Base-by-base conservation (phyloP, 1,140 invertebrate genomes). In the Spodoptera frugiperda region DNA sequence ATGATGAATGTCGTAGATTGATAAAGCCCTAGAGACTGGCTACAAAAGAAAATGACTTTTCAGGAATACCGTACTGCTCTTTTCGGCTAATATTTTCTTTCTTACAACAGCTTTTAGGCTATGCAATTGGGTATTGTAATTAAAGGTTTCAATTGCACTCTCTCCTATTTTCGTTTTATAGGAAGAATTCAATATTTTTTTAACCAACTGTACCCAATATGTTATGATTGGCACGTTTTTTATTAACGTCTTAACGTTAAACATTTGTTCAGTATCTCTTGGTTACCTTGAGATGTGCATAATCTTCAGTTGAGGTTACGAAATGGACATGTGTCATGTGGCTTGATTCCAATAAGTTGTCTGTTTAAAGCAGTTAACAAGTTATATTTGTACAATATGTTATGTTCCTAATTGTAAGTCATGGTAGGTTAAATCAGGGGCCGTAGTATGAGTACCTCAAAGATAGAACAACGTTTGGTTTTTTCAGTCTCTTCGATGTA, bases 231-330 rank as follows among this genome's bases (percentile, higher is more conserved):
- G 57, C 33, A 61, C 17, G n/a, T 44, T 61, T 53, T 61, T 21
- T 48, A 46, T 65, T 65, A 65, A 21, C 61, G 11, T 14, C 12
- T 3, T 48, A 65, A 8, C 61, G 39, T 48, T 65, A 65, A 39
- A 61, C 30, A 61, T 30, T 17, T 10, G n/a, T 33, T 68, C 61
- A 48, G 67, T 59, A 49, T n/a, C 2, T 53, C 51, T 17, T 39
- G 11, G 33, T 61, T 25, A 76, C 61, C 54, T 70, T 67, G 15
- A 48, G 17, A 65, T 65, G 39, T 65, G 61, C 61, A 65, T 65
- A 21, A 65, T 65, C 19, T 59, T 44, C 11, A 44, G 14, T 9
- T 19, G 57, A 61, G 57, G 57, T 44, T 39, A 39, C 57, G 10
- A 61, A 44, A 15, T 61, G 14, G 4, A 61, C 57, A 61, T 30